phyloP scores from a whole-genome alignment of 2,888 invertebrate species.

The Sisyra terminalis region DNA sequence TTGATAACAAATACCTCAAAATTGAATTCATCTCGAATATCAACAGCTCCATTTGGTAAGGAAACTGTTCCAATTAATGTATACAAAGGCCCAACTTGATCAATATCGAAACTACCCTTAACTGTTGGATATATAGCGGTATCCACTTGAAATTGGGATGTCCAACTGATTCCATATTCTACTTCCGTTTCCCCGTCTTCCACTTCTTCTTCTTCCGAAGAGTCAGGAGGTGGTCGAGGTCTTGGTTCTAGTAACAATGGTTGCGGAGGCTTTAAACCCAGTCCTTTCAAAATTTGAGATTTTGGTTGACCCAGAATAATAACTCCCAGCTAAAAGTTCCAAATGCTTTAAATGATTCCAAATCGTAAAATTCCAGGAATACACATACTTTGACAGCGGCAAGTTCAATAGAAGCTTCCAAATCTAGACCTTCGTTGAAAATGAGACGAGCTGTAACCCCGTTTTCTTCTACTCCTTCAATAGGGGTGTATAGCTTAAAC shows the following conservation, averaged over 20 bases:
- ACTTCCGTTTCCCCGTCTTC: constrained; percentile 26
- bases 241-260: constrained; percentile 14
- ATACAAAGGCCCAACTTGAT: constrained; percentile 30
- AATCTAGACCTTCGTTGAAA: constrained; percentile 43
- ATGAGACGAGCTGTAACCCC: constrained; percentile 57
- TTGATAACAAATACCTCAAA: constrained; percentile 31
- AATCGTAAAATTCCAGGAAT: background rate
- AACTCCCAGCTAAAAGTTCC: constrained; percentile 24
- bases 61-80: constrained; percentile 29
- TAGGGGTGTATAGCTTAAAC: constrained; percentile 59
- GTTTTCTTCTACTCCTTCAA: constrained; percentile 62
- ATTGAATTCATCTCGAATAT: constrained; percentile 37
- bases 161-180: constrained; percentile 33
- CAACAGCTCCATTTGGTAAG: constrained; percentile 35
- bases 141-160: constrained; percentile 37
- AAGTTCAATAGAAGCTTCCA: constrained; percentile 50
- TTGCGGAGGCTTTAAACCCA: constrained; percentile 21
- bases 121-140: constrained; percentile 38
- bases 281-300: constrained; percentile 22
- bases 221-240: constrained; percentile 15
- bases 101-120: constrained; percentile 34
- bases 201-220: constrained; percentile 16
- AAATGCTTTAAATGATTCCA: constrained; percentile 5
- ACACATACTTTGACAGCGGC: constrained; percentile 42
- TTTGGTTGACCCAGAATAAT: constrained; percentile 24